These are phyloP conservation scores for Megaceryle maxima DNA, from an alignment of 2,113 vertebrate species.

Conservation along the genomic window DNA sequence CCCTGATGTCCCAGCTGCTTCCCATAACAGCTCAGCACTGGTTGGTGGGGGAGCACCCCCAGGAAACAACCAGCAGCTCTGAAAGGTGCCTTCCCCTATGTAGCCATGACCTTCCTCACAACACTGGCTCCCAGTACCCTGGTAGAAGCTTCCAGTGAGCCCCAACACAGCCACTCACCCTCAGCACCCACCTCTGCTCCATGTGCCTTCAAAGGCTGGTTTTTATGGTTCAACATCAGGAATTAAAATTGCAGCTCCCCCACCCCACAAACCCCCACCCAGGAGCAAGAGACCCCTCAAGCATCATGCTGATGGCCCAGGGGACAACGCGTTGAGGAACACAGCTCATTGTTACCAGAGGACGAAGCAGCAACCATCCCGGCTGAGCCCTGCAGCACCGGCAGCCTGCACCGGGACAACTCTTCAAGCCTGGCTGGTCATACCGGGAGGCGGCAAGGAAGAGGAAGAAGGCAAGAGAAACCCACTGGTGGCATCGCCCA, in stretches of 20 bases:
- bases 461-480: background rate
- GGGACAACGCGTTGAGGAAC: background rate
- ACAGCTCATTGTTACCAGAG: background rate
- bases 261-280: background rate
- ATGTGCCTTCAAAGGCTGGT: background rate
- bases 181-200: background rate
- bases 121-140: too few relatives aligned
- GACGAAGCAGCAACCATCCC: background rate
- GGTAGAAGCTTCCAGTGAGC: background rate
- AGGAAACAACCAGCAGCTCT: background rate
- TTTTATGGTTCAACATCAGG: background rate
- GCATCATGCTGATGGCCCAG: rapidly evolving
- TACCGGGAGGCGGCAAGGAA: background rate
- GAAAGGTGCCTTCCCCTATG: background rate
- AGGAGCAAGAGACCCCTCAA: background rate
- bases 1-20: background rate
- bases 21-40: background rate
- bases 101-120: background rate
- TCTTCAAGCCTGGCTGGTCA: background rate
- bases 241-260: background rate
- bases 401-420: background rate
- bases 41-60: background rate
- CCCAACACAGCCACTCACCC: background rate
- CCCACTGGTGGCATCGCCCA: background rate
- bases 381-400: background rate